phyloP scores from a whole-genome alignment of 64 coral and sea anemone species.

The Montipora foliosa region DNA sequence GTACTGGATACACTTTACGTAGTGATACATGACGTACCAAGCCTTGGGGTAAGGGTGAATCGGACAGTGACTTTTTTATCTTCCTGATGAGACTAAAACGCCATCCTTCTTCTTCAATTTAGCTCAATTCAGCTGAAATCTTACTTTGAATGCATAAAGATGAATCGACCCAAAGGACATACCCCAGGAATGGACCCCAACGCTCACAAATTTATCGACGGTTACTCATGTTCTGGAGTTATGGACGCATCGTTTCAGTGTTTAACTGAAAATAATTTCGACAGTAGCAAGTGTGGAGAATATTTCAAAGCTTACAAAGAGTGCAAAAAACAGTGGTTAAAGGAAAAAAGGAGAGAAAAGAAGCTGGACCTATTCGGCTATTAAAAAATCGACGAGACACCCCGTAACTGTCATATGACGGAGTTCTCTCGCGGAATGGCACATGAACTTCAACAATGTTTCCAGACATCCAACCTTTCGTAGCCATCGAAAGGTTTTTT shows the following conservation, averaged over 20 bases:
- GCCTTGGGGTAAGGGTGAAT: too few relatives aligned
- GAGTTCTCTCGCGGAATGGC: too few relatives aligned
- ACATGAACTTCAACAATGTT: too few relatives aligned
- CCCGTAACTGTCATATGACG: too few relatives aligned
- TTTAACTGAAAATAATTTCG: constrained; percentile 8
- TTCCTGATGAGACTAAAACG: too few relatives aligned
- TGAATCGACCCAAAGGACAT: constrained; percentile 27
- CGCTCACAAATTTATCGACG: constrained; percentile 57
- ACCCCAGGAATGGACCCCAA: constrained; percentile 39
- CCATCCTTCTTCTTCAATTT: neutral
- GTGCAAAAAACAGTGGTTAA: constrained; percentile 7
- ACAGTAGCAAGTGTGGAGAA: constrained; percentile 23
- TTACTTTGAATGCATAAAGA: neutral
- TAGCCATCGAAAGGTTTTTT: too few relatives aligned
- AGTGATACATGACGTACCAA: too few relatives aligned
- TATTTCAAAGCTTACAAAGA: constrained; percentile 31
- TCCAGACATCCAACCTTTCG: too few relatives aligned
- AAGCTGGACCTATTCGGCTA: neutral
- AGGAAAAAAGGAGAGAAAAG: constrained; percentile 19
- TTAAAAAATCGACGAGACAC: too few relatives aligned
- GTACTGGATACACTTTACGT: too few relatives aligned
- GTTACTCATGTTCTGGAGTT: neutral
- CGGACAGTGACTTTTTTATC: too few relatives aligned
- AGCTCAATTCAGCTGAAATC: neutral
- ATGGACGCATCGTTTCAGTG: constrained; percentile 24